Evolutionary conservation across 2,797 vertebrate species (phyloP).

Genomic region (Delichon dasypus): DNA sequence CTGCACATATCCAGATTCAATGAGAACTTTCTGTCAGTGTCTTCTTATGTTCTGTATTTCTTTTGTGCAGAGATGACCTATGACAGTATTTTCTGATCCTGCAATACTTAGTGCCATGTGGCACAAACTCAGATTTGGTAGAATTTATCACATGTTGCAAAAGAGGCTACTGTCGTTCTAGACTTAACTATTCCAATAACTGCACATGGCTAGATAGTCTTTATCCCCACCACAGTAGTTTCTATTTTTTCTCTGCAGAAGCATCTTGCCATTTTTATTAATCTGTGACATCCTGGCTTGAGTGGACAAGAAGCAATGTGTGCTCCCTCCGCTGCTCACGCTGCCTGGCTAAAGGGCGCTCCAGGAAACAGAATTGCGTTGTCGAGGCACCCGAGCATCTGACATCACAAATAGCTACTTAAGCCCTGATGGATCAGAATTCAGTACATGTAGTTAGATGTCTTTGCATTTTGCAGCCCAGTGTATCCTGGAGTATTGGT

Average conservation of each 20-base stretch:
- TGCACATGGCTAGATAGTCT: neutral
- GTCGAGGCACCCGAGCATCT: neutral
- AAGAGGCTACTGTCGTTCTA: neutral
- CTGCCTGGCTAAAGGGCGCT: neutral
- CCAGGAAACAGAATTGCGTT: neutral
- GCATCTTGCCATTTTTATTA: neutral
- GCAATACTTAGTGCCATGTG: neutral
- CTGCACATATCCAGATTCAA: neutral
- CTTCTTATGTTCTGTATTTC: neutral
- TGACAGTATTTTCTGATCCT: neutral
- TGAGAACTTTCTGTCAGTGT: neutral
- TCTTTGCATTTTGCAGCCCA: neutral
- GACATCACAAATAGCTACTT: neutral
- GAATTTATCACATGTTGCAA: neutral
- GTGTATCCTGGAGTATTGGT: neutral
- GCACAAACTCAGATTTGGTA: neutral
- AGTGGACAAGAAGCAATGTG: neutral
- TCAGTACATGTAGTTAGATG: neutral
- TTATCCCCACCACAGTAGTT: neutral
- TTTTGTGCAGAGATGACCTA: neutral
- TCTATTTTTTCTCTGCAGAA: neutral
- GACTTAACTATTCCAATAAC: neutral
- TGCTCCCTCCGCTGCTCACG: neutral
- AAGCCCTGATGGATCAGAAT: neutral
- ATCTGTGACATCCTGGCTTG: neutral